These are phyloP conservation scores for Entomyzon cyanotis DNA, from an alignment of 2,113 vertebrate genomes.

Conservation along the genomic window DNA sequence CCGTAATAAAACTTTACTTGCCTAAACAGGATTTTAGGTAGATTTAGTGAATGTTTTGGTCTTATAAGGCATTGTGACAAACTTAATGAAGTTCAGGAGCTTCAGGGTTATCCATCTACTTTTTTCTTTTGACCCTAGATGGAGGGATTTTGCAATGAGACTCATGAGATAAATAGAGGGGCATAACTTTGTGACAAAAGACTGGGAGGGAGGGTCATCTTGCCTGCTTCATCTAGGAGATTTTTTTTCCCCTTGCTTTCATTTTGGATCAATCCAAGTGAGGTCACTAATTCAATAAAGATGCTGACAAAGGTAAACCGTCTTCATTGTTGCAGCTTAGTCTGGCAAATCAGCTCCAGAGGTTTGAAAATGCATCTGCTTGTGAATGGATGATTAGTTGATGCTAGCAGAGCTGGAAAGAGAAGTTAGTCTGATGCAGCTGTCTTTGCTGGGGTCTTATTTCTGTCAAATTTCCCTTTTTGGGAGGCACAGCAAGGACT, in stretches of 20 bases:
- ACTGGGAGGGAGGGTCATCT: not conserved
- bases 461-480: not conserved
- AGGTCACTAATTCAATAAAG: not conserved
- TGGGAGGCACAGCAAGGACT: not conserved
- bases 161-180: not conserved
- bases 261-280: not conserved
- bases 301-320: not conserved
- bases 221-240: not conserved
- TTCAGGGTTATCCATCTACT: not conserved
- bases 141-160: not conserved
- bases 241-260: not conserved
- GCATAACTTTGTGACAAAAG: accelerated
- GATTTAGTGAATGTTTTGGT: not conserved
- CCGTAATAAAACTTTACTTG: not conserved
- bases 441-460: not conserved
- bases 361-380: not conserved
- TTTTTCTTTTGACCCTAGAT: not conserved
- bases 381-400: not conserved
- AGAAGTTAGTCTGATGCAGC: not conserved
- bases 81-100: not conserved
- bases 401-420: not conserved
- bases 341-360: not conserved
- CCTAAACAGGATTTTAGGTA: not conserved
- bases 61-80: not conserved
- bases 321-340: not conserved